Evolutionary conservation across 2,113 vertebrate species (phyloP).

Genomic region (Eleginops maclovinus): DNA sequence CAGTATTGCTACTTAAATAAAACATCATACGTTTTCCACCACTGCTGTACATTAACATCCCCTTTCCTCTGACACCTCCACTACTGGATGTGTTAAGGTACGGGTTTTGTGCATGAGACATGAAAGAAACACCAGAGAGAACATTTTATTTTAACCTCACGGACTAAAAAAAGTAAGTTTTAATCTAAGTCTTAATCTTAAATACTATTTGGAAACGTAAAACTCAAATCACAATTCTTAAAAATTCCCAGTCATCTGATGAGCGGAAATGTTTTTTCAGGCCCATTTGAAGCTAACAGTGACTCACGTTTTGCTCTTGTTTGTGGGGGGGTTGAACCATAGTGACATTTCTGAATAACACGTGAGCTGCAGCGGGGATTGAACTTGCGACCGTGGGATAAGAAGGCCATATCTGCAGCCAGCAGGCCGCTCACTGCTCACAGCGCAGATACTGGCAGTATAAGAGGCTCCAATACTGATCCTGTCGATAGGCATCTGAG

Average conservation of each 20-base stretch:
- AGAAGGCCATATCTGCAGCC: slow-evolving; percentile 1
- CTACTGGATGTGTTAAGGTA: too few species aligned
- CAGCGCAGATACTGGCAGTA: not conserved
- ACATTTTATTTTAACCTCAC: too few species aligned
- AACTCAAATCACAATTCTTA: not conserved
- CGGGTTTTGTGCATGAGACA: too few species aligned
- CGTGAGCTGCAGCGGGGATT: not conserved
- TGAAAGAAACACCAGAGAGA: too few species aligned
- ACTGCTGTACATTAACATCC: too few species aligned
- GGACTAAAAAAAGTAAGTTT: too few species aligned
- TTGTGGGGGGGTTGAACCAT: slow-evolving; percentile 10
- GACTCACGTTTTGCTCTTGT: not conserved
- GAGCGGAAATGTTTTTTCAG: not conserved
- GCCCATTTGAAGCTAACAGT: not conserved
- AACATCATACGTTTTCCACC: too few species aligned
- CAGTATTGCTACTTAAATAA: too few species aligned
- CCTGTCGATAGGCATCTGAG: slow-evolving; percentile 24
- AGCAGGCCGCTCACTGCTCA: slow-evolving; percentile 9
- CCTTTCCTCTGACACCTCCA: too few species aligned
- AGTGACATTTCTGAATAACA: not conserved
- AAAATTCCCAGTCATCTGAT: not conserved
- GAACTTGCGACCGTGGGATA: not conserved
- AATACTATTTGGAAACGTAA: too few species aligned
- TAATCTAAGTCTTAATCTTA: too few species aligned
- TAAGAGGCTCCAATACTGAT: slow-evolving; percentile 20